Percentiles rank a stretch among this genome's conserved stretches.
Evolutionary conservation across 1,140 invertebrate genomes (phyloP).

Genomic region (Idris sp.): DNA sequence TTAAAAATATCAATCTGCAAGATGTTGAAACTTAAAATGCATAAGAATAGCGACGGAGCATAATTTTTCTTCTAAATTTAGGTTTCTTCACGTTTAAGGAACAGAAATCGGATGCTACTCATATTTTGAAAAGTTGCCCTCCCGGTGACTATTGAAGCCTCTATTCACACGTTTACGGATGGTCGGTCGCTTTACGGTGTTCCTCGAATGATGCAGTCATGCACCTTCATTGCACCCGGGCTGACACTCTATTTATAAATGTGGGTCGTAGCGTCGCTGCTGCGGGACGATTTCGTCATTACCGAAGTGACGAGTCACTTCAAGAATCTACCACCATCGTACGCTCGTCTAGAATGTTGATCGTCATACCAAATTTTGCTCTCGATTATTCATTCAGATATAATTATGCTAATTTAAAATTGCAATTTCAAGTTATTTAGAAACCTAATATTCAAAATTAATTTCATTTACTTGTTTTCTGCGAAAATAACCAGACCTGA

Average conservation of each 20-base stretch:
- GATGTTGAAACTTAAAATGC: conserved; percentile 34
- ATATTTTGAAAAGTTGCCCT: conserved; percentile 37
- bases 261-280: conserved; percentile 69
- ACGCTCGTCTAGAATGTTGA: conserved; percentile 34
- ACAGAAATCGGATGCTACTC: conserved; percentile 33
- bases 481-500: too few relatives aligned
- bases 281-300: conserved; percentile 71
- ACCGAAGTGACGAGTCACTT: conserved; percentile 65
- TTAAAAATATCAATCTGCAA: conserved; percentile 20
- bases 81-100: conserved; percentile 35
- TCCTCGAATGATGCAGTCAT: conserved; percentile 69
- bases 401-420: conserved; percentile 26
- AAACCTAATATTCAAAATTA: too few relatives aligned
- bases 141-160: conserved; percentile 48
- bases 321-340: conserved; percentile 49
- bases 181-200: conserved; percentile 69
- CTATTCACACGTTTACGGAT: conserved; percentile 66
- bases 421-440: too few relatives aligned
- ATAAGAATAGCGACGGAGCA: conserved; percentile 7
- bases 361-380: conserved; percentile 23
- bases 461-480: too few relatives aligned
- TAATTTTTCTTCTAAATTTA: conserved; percentile 50
- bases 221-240: conserved; percentile 67
- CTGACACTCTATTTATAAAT: conserved; percentile 73
- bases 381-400: conserved; percentile 22